Conservation (phyloP, 2,113 vertebrate genomes). For the Microcebus lehilahytsara region DNA sequence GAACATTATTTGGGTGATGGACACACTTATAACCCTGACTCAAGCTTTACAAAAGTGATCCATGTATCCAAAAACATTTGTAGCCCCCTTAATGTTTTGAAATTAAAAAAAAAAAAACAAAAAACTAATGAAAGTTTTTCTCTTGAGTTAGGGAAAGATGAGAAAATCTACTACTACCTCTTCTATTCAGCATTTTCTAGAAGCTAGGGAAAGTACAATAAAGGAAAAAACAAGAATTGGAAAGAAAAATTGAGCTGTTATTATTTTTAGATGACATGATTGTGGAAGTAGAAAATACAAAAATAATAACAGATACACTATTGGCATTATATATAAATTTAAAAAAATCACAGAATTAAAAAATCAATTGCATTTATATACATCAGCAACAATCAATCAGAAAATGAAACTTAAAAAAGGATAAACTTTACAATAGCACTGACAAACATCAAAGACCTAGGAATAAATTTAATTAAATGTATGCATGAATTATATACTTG, state of each 20-base stretch:
- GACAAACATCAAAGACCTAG: not conserved
- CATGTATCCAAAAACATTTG: too few relatives aligned
- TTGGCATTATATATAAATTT: not conserved
- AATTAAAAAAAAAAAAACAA: not conserved
- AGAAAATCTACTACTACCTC: not conserved
- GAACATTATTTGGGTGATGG: too few relatives aligned
- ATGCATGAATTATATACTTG: not conserved
- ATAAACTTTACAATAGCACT: not conserved
- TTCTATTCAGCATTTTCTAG: not conserved
- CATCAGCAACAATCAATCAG: not conserved
- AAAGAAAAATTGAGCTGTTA: not conserved
- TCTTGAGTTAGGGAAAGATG: not conserved
- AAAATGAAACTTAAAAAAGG: not conserved
- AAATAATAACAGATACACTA: not conserved
- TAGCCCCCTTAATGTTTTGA: too few relatives aligned
- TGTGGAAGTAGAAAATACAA: not conserved
- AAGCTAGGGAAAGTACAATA: not conserved
- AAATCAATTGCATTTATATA: not conserved
- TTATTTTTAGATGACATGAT: not conserved
- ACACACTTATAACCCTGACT: too few relatives aligned
- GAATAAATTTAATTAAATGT: not conserved
- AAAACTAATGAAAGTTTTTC: not conserved
- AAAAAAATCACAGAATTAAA: not conserved
- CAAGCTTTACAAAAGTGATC: too few relatives aligned
- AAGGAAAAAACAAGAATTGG: not conserved